Conservation (phyloP, 2,888 invertebrate genomes). For the Sarcophaga caerulescens region DNA sequence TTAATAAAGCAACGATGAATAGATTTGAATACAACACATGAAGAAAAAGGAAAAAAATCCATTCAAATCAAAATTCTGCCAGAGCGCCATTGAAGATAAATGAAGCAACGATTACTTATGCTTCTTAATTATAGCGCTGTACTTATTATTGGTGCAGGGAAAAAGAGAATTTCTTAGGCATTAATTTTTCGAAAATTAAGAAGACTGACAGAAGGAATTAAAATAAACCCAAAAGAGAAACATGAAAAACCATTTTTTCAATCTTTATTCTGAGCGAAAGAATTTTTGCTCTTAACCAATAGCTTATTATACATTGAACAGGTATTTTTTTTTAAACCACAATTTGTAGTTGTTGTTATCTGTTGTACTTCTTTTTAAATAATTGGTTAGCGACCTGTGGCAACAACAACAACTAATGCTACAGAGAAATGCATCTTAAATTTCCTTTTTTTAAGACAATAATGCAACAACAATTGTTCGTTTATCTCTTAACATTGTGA, state of each 20-base stretch:
- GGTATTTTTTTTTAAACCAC: constrained; percentile 45
- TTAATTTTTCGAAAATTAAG: too few relatives aligned
- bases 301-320: constrained; percentile 22
- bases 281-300: constrained; percentile 24
- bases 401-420: neutral
- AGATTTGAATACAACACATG: neutral
- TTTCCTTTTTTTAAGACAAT: constrained; percentile 40
- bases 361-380: constrained; percentile 1
- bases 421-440: constrained; percentile 33
- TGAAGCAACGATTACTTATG: constrained; percentile 25
- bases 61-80: constrained; percentile 76
- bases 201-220: too few relatives aligned
- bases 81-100: constrained; percentile 60
- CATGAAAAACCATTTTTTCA: neutral
- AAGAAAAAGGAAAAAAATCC: constrained; percentile 52
- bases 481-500: neutral
- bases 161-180: constrained; percentile 17
- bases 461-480: constrained; percentile 18
- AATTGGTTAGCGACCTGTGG: constrained; percentile 52
- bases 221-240: neutral
- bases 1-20: neutral
- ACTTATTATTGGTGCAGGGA: neutral
- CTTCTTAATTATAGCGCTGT: constrained; percentile 8
- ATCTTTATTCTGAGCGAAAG: neutral
- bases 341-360: constrained; percentile 34